Evolutionary conservation across 2,797 vertebrate species (phyloP).

Genomic region (Tangara arthus): DNA sequence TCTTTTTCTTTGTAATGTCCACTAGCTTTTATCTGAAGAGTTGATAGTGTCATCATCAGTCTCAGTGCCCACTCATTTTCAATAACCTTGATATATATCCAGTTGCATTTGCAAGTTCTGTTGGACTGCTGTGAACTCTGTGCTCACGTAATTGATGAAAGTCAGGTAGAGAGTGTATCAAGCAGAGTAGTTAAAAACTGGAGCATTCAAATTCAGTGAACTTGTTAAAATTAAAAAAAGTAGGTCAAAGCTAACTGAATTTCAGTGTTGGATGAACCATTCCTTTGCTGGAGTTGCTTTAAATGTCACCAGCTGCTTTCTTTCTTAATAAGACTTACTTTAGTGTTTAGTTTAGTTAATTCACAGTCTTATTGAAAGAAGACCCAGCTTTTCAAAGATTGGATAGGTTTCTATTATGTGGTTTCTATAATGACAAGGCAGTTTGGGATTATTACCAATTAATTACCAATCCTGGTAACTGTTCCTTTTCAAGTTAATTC

Average conservation of each 20-base stretch:
- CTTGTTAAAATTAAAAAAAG: background rate
- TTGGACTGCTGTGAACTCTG: background rate
- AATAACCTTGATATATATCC: background rate
- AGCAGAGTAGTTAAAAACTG: background rate
- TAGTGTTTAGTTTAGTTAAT: background rate
- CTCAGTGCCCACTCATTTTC: background rate
- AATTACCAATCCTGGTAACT: background rate
- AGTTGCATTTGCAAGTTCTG: background rate
- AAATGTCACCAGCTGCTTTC: background rate
- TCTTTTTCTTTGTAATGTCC: background rate
- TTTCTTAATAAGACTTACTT: background rate
- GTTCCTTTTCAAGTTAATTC: background rate
- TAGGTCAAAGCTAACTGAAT: background rate
- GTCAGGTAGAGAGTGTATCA: background rate
- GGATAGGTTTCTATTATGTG: background rate
- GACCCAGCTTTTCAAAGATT: background rate
- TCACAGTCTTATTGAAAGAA: background rate
- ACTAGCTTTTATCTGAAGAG: background rate
- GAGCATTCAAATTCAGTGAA: background rate
- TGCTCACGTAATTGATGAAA: background rate
- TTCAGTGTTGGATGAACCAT: background rate
- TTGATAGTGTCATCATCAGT: background rate
- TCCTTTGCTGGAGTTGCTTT: background rate
- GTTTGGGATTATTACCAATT: background rate
- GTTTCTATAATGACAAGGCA: background rate